Conservation (phyloP, 2,888 invertebrate species). For the Phymatocera aterrima region DNA sequence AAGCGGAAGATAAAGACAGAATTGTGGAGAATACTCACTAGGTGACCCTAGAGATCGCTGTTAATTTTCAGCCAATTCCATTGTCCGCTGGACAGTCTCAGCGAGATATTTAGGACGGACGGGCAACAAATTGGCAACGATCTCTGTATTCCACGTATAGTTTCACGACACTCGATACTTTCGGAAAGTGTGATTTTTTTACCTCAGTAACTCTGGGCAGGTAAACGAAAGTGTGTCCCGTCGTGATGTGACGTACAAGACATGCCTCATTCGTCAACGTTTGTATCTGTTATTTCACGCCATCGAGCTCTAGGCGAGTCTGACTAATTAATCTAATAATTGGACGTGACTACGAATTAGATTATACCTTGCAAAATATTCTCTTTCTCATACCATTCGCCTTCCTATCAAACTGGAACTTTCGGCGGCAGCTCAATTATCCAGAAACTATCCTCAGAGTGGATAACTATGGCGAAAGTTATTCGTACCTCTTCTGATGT, state of each 20-base stretch:
- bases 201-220: neutral
- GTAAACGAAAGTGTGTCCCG: neutral
- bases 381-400: neutral
- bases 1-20: conserved; percentile 5
- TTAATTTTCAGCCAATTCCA: conserved; percentile 16
- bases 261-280: neutral
- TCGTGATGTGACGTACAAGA: neutral
- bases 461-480: neutral
- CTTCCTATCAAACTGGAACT: neutral
- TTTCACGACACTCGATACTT: conserved; percentile 26
- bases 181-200: conserved; percentile 30
- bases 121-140: conserved; percentile 28
- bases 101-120: conserved; percentile 3
- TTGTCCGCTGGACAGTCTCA: too few species aligned
- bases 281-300: conserved; percentile 2
- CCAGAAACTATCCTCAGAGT: neutral
- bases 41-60: neutral
- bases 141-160: neutral
- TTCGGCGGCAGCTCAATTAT: neutral
- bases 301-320: neutral
- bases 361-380: neutral
- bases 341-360: neutral
- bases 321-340: neutral
- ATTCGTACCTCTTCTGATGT: neutral
- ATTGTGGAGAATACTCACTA: neutral